Percentiles rank a stretch among this genome's conserved stretches.
Conservation (phyloP, 2,113 vertebrate species). For the Serinus canaria region DNA sequence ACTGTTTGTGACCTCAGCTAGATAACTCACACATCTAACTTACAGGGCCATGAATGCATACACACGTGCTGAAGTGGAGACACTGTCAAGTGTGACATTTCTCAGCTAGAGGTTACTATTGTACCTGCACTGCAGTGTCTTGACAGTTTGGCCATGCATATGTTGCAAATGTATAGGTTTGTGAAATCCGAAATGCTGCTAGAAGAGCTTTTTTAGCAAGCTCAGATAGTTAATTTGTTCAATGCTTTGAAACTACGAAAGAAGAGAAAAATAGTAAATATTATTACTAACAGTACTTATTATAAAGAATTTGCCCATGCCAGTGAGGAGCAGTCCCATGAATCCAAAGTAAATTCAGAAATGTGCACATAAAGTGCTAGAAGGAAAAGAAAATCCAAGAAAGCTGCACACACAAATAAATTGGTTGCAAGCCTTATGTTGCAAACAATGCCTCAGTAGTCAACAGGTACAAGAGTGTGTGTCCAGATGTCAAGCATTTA, state of each 20-base stretch:
- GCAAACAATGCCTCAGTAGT: background rate
- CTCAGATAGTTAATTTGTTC: background rate
- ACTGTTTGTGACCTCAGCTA: background rate
- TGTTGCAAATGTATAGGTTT: background rate
- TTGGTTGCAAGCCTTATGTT: background rate
- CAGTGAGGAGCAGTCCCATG: background rate
- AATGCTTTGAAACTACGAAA: background rate
- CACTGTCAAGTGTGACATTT: background rate
- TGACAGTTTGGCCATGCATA: background rate
- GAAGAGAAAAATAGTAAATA: background rate
- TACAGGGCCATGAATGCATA: background rate
- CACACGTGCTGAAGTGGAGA: background rate
- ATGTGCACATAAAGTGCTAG: background rate
- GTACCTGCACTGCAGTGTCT: background rate
- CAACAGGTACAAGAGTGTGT: background rate
- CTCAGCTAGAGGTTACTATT: background rate
- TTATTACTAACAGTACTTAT: background rate
- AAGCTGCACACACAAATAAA: background rate
- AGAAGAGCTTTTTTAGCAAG: background rate
- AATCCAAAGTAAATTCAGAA: background rate
- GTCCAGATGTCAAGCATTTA: accelerated
- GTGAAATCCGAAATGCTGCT: background rate
- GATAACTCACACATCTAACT: background rate
- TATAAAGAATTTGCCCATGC: background rate
- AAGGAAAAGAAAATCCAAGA: background rate